phyloP scores from a whole-genome alignment of 2,888 invertebrate genomes.

The Gasteruption jaculator region DNA sequence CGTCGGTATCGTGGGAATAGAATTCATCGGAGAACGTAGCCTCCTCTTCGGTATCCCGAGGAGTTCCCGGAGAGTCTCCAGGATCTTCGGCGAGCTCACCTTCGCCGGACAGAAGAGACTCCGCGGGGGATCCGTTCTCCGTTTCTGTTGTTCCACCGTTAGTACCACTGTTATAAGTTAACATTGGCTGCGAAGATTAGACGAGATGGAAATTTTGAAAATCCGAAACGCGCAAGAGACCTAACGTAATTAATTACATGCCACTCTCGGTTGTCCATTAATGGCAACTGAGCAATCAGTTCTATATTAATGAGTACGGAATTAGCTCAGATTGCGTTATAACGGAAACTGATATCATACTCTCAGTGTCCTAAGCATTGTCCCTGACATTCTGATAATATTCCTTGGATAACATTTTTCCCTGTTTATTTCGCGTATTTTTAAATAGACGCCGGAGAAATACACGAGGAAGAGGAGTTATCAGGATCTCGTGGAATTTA shows the following conservation, averaged over 20 bases:
- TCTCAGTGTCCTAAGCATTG: slow-evolving; percentile 20
- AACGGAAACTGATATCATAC: slow-evolving; percentile 29
- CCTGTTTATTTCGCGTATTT: too few relatives aligned
- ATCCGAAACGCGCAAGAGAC: too few relatives aligned
- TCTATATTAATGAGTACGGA: too few relatives aligned
- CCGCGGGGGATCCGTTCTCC: slow-evolving; percentile 43
- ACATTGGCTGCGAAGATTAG: slow-evolving; percentile 41
- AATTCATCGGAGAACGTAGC: slow-evolving; percentile 67
- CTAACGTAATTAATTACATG: slow-evolving; percentile 6
- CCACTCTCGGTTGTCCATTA: too few relatives aligned
- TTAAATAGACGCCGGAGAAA: too few relatives aligned
- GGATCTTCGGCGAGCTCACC: slow-evolving; percentile 40
- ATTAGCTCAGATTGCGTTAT: too few relatives aligned
- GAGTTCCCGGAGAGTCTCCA: slow-evolving; percentile 42
- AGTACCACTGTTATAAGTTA: slow-evolving; percentile 33
- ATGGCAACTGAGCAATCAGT: too few relatives aligned
- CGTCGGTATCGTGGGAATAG: slow-evolving; percentile 75
- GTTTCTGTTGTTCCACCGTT: slow-evolving; percentile 28
- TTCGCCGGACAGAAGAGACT: slow-evolving; percentile 42
- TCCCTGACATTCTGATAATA: slow-evolving; percentile 39
- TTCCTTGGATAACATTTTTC: too few relatives aligned
- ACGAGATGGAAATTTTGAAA: too few relatives aligned
- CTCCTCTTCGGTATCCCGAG: slow-evolving; percentile 55
- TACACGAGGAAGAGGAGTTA: too few relatives aligned
- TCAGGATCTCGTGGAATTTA: too few relatives aligned